Evolutionary conservation across 2,797 vertebrate genomes (phyloP), one percentile per base, ranked within the genome.

Genomic region (Pipistrellus pipistrellus): DNA sequence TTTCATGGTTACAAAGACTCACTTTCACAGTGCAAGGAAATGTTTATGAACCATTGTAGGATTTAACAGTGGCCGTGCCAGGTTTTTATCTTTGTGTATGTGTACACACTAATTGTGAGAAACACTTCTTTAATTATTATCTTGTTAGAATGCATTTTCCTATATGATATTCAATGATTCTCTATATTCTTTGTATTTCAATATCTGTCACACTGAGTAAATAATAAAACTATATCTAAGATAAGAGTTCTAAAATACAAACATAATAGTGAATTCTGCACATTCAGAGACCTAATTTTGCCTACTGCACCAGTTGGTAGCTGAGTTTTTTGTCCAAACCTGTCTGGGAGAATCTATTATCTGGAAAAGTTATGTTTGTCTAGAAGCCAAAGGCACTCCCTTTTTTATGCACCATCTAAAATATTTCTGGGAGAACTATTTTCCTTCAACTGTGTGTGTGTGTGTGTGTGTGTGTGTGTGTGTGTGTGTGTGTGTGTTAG

Each of bases 311-410:
- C 72, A 90, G 38, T 80, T 68, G 3, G 13, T 88, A 8, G 57
- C 57, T 82, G 44, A 62, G 46, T 23, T 92, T 92, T 93, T 11
- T 64, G 68, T 93, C 55, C 85, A 90, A 96, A 95, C 71, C 53
- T 93, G 75, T 44, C 59, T 84, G 30, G n/a, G 20, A 84, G 71
- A 85, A 82, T 86, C 23, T 92, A 41, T 91, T 80, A 80, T 51
- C 38, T 68, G 76, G 41, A 92, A 93, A 55, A 86, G 4, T 5
- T 72, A 46, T 82, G 25, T 92, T 77, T 96, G 71, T 69, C 9
- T 75, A 69, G 68, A 94, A 88, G 64, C 38, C 90, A 94, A 91
- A 91, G 82, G 11, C 85, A 94, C 62, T 85, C 78, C 92, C 76
- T 78, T 91, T 69, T 44, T 48, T 57, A 80, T 48, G 5, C 73